Evolutionary conservation across 2,113 vertebrate genomes (phyloP), one percentile per base, ranked within the genome.

Genomic region (Irena cyanogastra): DNA sequence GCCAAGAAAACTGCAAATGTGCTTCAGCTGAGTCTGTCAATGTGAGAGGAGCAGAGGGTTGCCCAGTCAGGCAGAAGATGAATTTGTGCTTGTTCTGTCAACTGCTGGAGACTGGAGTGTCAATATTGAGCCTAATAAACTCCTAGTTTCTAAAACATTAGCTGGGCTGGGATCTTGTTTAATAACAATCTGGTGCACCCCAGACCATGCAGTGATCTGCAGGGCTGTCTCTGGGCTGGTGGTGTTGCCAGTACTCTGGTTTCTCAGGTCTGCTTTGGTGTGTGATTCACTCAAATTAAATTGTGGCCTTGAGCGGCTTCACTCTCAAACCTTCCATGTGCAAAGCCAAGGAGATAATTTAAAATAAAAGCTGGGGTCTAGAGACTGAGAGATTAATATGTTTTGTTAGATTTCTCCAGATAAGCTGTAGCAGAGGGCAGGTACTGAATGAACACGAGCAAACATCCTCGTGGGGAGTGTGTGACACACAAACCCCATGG

Each of bases 11-110:
- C 88, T 75, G 85, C 52, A 94, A 95, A 92, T 61, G 88, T 87
- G 80, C 72, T 92, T 94, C 88, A 79, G 44, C 87, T 72, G 76
- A 84, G 57, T 57, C 64, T 92, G 86, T 89, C 88, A 89, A 17
- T 16, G 5, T 9, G 57, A 89, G 76, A 65, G 86, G 56, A 93
- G 86, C 86, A 92, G 83, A 90, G 83, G 68, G 86, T 57, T 93
- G 80, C 80, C 88, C 88, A 92, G 49, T 90, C 72, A 96, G 53
- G 76, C 83, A 89, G 90, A 96, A 93, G 95, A 92, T 83, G 86
- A 76, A 74, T 75, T 61, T 87, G 53, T 68, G 61, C 69, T 94
- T 89, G 72, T 79, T 71, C 88, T 95, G 76, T 93, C 90, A 94
- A 12, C 69, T 78, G 72, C 83, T 93, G 80, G 92, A 82, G 86